Conservation (phyloP, 1,140 invertebrate species). For the Polypedilum pembai region DNA sequence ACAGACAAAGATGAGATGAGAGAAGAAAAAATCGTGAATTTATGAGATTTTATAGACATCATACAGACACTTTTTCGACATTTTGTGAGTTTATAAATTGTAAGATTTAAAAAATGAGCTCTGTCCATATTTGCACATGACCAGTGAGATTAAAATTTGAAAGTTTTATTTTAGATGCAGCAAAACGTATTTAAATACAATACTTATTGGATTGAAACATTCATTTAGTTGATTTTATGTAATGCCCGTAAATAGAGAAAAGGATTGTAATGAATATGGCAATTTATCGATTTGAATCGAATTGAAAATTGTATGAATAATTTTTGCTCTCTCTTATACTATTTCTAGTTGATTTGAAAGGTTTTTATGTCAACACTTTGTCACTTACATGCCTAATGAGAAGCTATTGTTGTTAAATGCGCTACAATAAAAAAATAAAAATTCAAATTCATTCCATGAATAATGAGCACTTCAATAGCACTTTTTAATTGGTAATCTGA, state of each 20-base stretch:
- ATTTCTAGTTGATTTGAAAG: too few relatives aligned
- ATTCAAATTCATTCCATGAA: too few relatives aligned
- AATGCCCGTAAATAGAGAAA: background rate
- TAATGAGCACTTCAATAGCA: too few relatives aligned
- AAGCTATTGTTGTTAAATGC: too few relatives aligned
- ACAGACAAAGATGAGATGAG: background rate
- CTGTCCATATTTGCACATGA: slow-evolving; percentile 3
- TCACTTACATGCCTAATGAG: too few relatives aligned
- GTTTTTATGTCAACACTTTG: too few relatives aligned
- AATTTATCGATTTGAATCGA: background rate
- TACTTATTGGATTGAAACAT: slow-evolving; percentile 1
- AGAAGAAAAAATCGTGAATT: background rate
- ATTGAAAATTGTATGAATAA: too few relatives aligned
- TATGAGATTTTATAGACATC: background rate
- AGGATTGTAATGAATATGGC: slow-evolving; percentile 17
- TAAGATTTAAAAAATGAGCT: background rate
- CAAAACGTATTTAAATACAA: slow-evolving; percentile 14
- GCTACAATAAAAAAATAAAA: too few relatives aligned
- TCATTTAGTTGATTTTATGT: slow-evolving; percentile 8
- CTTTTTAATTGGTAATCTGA: too few relatives aligned
- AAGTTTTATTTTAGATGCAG: background rate
- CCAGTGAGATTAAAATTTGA: background rate
- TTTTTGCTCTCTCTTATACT: too few relatives aligned
- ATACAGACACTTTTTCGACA: background rate
- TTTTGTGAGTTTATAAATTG: background rate